Conservation (phyloP, 2,113 vertebrate species). For the Cinclus cinclus region DNA sequence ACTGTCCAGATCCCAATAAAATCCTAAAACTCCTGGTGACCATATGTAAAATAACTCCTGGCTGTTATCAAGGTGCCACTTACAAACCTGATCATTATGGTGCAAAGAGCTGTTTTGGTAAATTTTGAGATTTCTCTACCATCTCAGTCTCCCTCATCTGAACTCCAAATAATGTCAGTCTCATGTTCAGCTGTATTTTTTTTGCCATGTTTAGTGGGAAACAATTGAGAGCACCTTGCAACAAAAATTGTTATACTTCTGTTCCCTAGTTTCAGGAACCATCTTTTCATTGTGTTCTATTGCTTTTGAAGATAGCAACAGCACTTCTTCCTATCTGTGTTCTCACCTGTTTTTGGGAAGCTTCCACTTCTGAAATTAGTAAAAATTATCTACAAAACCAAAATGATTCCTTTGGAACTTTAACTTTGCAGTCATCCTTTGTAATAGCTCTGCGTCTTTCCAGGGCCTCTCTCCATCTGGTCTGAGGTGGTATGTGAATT, state of each 20-base stretch:
- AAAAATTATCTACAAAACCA: neutral
- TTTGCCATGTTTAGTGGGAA: neutral
- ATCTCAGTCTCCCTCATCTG: neutral
- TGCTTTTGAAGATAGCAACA: neutral
- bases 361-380: neutral
- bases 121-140: neutral
- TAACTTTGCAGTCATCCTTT: neutral
- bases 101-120: neutral
- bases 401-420: neutral
- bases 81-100: neutral
- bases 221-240: neutral
- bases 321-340: neutral
- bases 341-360: neutral
- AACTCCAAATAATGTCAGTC: neutral
- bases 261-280: neutral
- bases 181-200: neutral
- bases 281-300: neutral
- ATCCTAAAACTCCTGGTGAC: neutral
- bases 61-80: neutral
- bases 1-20: neutral
- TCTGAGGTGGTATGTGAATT: neutral
- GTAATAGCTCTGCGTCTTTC: neutral
- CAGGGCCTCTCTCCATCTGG: neutral
- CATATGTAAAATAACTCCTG: neutral
- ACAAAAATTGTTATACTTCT: neutral